Conservation (phyloP, 23 tunicate species). For the Trididemnum clinides region DNA sequence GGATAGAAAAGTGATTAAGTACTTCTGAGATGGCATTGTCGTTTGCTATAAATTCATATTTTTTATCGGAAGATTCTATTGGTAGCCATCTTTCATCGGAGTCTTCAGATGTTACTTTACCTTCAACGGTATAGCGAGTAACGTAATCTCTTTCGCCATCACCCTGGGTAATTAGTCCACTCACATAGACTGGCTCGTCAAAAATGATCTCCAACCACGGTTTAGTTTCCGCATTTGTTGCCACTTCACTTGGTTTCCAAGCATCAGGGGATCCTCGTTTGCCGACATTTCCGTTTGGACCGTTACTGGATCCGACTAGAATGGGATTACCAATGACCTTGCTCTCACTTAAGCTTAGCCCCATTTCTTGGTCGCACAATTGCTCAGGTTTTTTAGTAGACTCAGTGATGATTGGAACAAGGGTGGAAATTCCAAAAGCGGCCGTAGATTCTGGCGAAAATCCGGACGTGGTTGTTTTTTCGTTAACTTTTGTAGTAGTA, state of each 20-base stretch:
- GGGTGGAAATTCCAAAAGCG: neutral
- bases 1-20: slow-evolving; percentile 2
- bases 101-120: neutral
- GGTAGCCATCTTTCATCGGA: slow-evolving; percentile 9
- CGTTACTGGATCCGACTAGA: slow-evolving; percentile 49
- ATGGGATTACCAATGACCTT: slow-evolving; percentile 42
- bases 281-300: slow-evolving; percentile 36
- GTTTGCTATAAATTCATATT: slow-evolving; percentile 39
- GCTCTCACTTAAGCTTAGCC: slow-evolving; percentile 13
- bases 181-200: slow-evolving; percentile 43
- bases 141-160: slow-evolving; percentile 41
- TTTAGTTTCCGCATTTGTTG: slow-evolving; percentile 20
- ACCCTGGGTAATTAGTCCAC: slow-evolving; percentile 55
- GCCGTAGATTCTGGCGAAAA: neutral
- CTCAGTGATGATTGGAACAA: neutral
- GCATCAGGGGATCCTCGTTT: slow-evolving; percentile 12
- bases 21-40: slow-evolving; percentile 17
- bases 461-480: slow-evolving; percentile 21
- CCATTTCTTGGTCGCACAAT: slow-evolving; percentile 53
- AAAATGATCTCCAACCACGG: slow-evolving; percentile 66
- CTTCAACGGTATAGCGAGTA: slow-evolving; percentile 45
- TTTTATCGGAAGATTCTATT: neutral
- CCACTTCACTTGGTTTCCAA: slow-evolving; percentile 49
- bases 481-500: slow-evolving; percentile 40
- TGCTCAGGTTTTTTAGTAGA: neutral